Conservation (phyloP, 2,888 invertebrate genomes). For the Drosophila limbata region DNA sequence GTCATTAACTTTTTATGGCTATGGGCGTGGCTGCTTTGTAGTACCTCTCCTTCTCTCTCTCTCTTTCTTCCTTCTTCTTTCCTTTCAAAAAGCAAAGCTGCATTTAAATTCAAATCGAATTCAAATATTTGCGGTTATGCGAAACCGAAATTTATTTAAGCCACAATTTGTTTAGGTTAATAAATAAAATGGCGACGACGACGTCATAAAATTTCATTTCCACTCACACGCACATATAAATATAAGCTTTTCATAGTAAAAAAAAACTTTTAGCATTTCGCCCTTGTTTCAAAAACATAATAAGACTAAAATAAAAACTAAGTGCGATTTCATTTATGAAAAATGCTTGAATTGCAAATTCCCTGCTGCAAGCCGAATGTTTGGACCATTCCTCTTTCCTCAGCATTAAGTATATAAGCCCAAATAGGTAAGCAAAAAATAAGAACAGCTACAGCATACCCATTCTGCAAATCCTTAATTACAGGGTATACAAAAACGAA, state of each 20-base stretch:
- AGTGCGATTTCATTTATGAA: neutral
- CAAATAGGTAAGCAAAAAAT: neutral
- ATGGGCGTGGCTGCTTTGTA: constrained; percentile 10
- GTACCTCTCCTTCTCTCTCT: neutral
- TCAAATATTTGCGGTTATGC: constrained; percentile 65
- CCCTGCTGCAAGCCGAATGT: neutral
- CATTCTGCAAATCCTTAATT: neutral
- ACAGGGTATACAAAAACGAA: constrained; percentile 34
- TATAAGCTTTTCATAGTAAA: constrained; percentile 13
- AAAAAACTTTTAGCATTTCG: constrained; percentile 42
- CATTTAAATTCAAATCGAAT: constrained; percentile 62
- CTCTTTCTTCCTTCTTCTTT: neutral
- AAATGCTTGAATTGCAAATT: neutral
- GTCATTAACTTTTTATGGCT: constrained; percentile 73
- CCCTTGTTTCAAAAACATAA: constrained; percentile 18
- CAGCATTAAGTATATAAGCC: neutral
- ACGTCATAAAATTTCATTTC: constrained; percentile 64
- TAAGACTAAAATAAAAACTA: constrained; percentile 22
- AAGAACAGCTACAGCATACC: neutral
- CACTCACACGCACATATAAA: constrained; percentile 20
- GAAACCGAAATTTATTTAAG: constrained; percentile 38
- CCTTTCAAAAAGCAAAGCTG: constrained; percentile 3
- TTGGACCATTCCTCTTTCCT: neutral
- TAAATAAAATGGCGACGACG: constrained; percentile 54
- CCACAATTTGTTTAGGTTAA: constrained; percentile 68